Base-by-base conservation (phyloP, 2,113 vertebrate species). In the Bufo bufo region DNA sequence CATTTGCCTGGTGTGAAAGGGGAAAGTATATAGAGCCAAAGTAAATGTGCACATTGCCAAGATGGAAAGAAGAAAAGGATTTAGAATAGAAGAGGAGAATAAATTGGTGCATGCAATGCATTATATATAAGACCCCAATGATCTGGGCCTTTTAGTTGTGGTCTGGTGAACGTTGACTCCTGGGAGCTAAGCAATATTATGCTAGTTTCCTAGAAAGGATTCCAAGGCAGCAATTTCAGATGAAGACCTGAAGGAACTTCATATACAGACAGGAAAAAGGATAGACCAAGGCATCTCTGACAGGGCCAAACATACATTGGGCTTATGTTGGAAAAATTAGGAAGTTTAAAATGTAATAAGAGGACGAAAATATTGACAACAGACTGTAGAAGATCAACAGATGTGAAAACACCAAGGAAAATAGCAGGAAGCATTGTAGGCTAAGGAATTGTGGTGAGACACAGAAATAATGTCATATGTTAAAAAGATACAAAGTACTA, bases 1-100 rank as follows among this genome's bases (percentile, higher is more conserved):
- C 87, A 88, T 88, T 88, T 33, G 80, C 58, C 78, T 88, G 58
- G 81, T 83, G 80, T 52, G 80, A 83, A 84, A 65, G 54, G 56
- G 69, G 58, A 84, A 88, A 65, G 45, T 33, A 16, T 20, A 59
- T 3, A n/a, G 17, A 75, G 85, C 85, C 85, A 87, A 87, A 80
- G n/a, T 79, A 78, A 87, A 87, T 66, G 50, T 69, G 50, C 12
- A 47, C 23, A 20, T 71, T 80, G 77, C 77, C 61, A 80, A 80
- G 63, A 87, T 56, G 75, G 49, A 43, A 65, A 87, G 63, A 81
- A 80, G 74, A 77, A 78, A 78, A 66, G 59, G 59, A 66, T 80
- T 80, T 69, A 71, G 61, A 47, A 65, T n/a, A 71, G 23, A 23
- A 81, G 85, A 79, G 17, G 74, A 56, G 75, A 78, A 79, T 69